Evolutionary conservation across 2,888 invertebrate species (phyloP).

Genomic region (Lochmaea capreae): DNA sequence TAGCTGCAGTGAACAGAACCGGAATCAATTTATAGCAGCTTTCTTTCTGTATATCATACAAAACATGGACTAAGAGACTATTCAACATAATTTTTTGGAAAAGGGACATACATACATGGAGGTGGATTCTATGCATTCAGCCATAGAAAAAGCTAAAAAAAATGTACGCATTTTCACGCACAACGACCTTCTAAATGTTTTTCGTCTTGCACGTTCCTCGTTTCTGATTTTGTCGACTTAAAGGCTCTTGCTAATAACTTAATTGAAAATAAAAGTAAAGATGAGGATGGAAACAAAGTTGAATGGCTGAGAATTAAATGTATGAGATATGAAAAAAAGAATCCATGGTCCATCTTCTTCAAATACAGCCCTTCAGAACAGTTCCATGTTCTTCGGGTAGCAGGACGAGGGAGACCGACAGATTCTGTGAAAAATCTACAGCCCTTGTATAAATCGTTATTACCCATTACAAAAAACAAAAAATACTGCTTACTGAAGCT

Average conservation of each 20-base stretch:
- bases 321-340: too few relatives aligned
- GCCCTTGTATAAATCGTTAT: neutral
- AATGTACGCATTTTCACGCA: too few relatives aligned
- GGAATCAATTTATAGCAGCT: constrained; percentile 21
- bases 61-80: constrained; percentile 24
- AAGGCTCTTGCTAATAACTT: too few relatives aligned
- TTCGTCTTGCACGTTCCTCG: too few relatives aligned
- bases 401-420: neutral
- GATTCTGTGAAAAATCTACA: neutral
- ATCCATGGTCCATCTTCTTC: too few relatives aligned
- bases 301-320: too few relatives aligned
- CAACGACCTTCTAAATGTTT: too few relatives aligned
- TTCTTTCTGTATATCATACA: constrained; percentile 31
- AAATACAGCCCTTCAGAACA: neutral
- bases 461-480: neutral
- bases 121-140: neutral
- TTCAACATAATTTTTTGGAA: constrained; percentile 28
- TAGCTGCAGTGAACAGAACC: constrained; percentile 44
- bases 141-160: neutral
- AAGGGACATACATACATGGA: constrained; percentile 14
- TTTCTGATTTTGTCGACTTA: too few relatives aligned
- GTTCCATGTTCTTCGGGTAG: neutral
- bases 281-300: too few relatives aligned
- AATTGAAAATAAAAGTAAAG: too few relatives aligned
- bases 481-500: neutral